phyloP scores from a whole-genome alignment of 2,113 vertebrate genomes.

The Mustela lutreola region DNA sequence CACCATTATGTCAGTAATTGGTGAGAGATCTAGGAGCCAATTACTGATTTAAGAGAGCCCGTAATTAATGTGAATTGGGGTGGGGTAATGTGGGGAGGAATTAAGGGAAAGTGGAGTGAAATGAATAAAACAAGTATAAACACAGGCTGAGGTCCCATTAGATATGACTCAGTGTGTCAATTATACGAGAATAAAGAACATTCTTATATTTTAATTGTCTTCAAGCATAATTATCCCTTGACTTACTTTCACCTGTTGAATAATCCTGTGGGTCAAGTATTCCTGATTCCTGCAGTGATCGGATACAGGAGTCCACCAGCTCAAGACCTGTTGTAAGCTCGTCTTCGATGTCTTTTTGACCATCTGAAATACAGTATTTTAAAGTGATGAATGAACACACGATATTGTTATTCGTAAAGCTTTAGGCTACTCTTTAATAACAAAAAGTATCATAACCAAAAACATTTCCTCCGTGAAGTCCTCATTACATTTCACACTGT shows the following conservation, averaged over 20 bases:
- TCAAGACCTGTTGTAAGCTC: slow-evolving; percentile 98
- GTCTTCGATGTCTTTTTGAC: slow-evolving; percentile 99
- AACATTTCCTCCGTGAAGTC: not conserved
- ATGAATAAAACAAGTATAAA: not conserved
- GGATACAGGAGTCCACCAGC: slow-evolving; percentile 98
- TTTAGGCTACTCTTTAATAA: not conserved
- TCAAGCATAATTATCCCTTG: not conserved
- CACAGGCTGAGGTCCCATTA: not conserved
- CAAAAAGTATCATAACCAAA: not conserved
- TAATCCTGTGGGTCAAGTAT: slow-evolving; percentile 98
- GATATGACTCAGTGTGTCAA: not conserved
- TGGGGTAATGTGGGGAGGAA: not conserved
- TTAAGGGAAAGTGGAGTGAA: not conserved
- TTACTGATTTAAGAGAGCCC: not conserved
- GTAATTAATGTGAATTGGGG: not conserved
- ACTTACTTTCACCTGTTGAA: slow-evolving; percentile 94
- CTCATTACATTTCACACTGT: not conserved
- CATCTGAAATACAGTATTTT: slow-evolving; percentile 89
- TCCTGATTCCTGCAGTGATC: slow-evolving; percentile 98
- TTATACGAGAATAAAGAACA: not conserved
- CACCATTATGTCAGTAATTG: not conserved
- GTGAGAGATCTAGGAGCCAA: not conserved
- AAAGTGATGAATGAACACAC: not conserved
- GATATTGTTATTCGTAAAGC: not conserved
- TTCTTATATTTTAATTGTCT: not conserved